Evolutionary conservation across 2,113 vertebrate genomes (phyloP).

Genomic region (Mobula birostris): DNA sequence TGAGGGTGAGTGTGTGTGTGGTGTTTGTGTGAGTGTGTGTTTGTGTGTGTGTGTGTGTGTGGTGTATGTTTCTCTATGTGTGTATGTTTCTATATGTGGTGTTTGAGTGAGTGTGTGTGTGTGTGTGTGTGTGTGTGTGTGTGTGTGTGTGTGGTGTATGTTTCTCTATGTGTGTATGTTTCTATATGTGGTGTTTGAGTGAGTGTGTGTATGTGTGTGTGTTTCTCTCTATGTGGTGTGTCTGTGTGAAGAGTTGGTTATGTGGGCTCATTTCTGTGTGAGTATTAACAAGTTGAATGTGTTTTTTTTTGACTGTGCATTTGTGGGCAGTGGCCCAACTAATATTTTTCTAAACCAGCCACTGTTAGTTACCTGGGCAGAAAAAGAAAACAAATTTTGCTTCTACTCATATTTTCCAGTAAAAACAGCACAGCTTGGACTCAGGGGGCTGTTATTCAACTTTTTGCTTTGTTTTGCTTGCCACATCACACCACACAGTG

Average conservation of each 20-base stretch:
- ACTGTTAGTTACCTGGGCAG: conserved; percentile 8
- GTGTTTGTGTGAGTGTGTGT: neutral
- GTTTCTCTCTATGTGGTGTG: too few relatives aligned
- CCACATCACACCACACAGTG: neutral
- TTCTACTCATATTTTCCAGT: conserved; percentile 24
- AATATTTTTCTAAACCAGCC: neutral
- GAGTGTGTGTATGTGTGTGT: too few relatives aligned
- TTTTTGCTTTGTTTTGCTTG: conserved; percentile 15
- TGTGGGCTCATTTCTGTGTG: neutral
- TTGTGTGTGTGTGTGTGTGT: neutral
- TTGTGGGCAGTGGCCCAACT: neutral
- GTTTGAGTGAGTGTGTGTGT: too few relatives aligned
- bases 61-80: neutral
- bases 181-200: neutral
- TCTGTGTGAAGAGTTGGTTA: neutral
- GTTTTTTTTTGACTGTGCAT: neutral
- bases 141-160: too few relatives aligned
- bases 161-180: neutral
- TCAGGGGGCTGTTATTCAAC: neutral
- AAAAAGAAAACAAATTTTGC: neutral
- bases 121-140: neutral
- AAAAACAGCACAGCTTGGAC: conserved; percentile 16
- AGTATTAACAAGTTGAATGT: neutral
- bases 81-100: neutral
- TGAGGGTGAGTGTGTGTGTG: neutral